phyloP scores from a whole-genome alignment of 2,888 invertebrate genomes.

The Proisotoma minuta region DNA sequence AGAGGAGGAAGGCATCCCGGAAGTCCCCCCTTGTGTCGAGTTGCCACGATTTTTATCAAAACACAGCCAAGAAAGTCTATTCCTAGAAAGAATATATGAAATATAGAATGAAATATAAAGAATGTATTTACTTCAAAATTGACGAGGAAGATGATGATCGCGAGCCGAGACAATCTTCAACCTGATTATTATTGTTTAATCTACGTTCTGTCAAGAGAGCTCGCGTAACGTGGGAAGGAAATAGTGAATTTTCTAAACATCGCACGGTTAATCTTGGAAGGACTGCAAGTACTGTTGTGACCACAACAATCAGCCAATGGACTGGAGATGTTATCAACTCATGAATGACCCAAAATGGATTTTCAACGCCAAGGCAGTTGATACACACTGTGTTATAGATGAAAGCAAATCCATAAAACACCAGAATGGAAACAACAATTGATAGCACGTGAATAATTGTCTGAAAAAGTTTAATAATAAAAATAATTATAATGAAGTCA shows the following conservation, averaged over 20 bases:
- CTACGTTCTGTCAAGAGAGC: constrained; percentile 55
- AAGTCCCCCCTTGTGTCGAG: too few relatives aligned
- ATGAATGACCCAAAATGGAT: constrained; percentile 82
- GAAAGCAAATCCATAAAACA: constrained; percentile 78
- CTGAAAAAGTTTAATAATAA: too few relatives aligned
- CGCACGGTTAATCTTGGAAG: constrained; percentile 71
- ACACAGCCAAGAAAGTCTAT: constrained; percentile 26
- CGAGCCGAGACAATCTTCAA: constrained; percentile 50
- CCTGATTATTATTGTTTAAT: constrained; percentile 38
- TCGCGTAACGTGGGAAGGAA: constrained; percentile 70
- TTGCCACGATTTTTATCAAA: constrained; percentile 21
- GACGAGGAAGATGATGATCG: constrained; percentile 51
- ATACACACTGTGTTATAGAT: constrained; percentile 78
- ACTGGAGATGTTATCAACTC: constrained; percentile 66
- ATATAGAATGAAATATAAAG: background rate
- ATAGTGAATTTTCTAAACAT: constrained; percentile 63
- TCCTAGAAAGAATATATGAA: constrained; percentile 8
- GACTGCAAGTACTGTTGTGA: constrained; percentile 72
- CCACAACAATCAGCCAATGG: constrained; percentile 75
- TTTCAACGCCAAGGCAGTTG: constrained; percentile 74
- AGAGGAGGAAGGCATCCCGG: constrained; percentile 17
- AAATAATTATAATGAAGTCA: too few relatives aligned
- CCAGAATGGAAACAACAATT: constrained; percentile 68
- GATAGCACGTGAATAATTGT: constrained; percentile 77
- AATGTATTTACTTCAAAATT: constrained; percentile 49